These are phyloP conservation scores for Linnaemya vulpina DNA, from an alignment of 2,888 invertebrate genomes.

Conservation along the genomic window DNA sequence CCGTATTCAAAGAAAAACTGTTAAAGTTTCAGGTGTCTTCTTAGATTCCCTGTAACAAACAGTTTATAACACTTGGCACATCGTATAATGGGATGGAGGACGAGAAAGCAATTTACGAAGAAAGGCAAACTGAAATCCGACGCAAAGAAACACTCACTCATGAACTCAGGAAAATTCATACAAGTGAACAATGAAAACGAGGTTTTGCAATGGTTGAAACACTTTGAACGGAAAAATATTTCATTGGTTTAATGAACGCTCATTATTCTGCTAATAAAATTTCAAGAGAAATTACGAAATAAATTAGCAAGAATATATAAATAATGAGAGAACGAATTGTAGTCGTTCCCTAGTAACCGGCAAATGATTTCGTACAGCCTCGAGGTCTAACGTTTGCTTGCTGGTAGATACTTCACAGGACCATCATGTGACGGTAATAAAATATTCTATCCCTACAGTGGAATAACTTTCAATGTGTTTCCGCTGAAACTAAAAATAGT, in stretches of 20 bases:
- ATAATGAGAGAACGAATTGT: no score
- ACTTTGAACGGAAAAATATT: neutral
- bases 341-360: no score
- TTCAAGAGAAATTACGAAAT: neutral
- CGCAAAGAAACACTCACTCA: neutral
- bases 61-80: neutral
- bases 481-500: no score
- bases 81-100: neutral
- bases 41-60: neutral
- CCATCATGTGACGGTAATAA: no score
- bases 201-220: constrained; percentile 3
- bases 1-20: neutral
- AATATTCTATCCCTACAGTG: no score
- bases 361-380: no score
- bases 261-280: neutral
- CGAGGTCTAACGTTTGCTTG: no score
- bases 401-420: no score
- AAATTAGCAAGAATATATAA: neutral
- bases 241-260: neutral
- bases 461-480: no score
- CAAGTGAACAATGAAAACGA: constrained; percentile 14
- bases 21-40: neutral
- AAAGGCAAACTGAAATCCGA: neutral
- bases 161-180: constrained; percentile 10
- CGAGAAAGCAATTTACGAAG: neutral